phyloP scores from a whole-genome alignment of 1,140 invertebrate species.

The Lithobius niger region DNA sequence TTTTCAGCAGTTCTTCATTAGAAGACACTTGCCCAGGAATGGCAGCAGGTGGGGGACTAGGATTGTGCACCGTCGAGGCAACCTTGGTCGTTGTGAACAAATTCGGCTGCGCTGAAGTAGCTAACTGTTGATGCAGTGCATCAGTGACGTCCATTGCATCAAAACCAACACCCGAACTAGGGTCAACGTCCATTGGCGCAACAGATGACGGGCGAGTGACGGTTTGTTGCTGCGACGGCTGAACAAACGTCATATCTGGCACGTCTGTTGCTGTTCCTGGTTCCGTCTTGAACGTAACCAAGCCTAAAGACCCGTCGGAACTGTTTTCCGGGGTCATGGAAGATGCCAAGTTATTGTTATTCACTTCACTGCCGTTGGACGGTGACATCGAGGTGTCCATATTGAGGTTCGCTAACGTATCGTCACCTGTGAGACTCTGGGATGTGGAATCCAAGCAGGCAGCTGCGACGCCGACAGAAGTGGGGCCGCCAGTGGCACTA shows the following conservation, averaged over 20 bases:
- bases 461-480: too few species aligned
- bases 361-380: background rate
- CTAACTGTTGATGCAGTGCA: too few species aligned
- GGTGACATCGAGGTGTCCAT: background rate
- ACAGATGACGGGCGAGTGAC: constrained; percentile 29
- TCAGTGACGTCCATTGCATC: constrained; percentile 17
- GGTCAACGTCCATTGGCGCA: constrained; percentile 30
- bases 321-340: background rate
- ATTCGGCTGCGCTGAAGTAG: too few species aligned
- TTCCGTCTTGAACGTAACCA: background rate
- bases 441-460: background rate
- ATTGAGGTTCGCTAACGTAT: background rate
- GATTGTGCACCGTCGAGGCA: background rate
- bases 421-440: background rate
- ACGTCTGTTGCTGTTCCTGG: constrained; percentile 2
- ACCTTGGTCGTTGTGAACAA: too few species aligned
- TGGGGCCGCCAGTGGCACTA: too few species aligned
- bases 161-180: constrained; percentile 9
- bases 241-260: background rate
- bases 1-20: constrained; percentile 29
- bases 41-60: too few species aligned
- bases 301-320: background rate
- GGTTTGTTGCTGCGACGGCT: background rate
- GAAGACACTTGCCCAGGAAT: too few species aligned
- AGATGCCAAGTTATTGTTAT: background rate